Evolutionary conservation across 2,113 vertebrate species (phyloP), one percentile per base, ranked within the genome.

Genomic region (Miniopterus natalensis): DNA sequence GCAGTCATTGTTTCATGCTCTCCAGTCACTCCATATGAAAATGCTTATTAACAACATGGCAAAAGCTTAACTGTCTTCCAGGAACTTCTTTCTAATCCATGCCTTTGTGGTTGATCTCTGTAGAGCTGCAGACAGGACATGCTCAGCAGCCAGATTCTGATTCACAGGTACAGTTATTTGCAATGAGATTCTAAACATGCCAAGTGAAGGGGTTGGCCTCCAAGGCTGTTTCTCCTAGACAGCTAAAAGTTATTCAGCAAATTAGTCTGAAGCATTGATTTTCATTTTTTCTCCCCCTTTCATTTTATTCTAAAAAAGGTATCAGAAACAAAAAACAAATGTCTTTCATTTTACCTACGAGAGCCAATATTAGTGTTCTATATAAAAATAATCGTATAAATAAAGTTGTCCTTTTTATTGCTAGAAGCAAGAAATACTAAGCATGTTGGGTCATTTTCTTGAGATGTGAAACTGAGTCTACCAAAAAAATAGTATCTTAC

Each of bases 291-390:
- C 9, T 5, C 9, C 17, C 6, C 59, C 7, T 88, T 29, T 89
- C 6, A 71, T 94, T 70, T 77, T 89, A 86, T 89, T 65, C 61
- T 86, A 91, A 63, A 63, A 95, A 85, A 88, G 29, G 18, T 97
- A 96, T 95, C 92, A 96, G 71, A 88, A 8, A 86, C 25, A 42
- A 78, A 96, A 86, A 98, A 97, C 55, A 97, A 97, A 98, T 95
- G 95, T 90, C 85, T 98, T 98, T 98, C 92, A 97, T 98, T 98
- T 98, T 97, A 93, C 93, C 95, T 97, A 6, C 51, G 87, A 96
- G 71, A 92, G 83, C 77, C 85, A 87, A 81, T 94, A 94, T 97
- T 98, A 94, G 0, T 13, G 53, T 92, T 95, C 92, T 92, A 97
- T 96, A 97, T 97, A 95, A 97, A 98, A 98, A 8, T 96, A 96